Base-by-base conservation (phyloP, 2,113 vertebrate genomes). In the Sterrhoptilus dennistouni region DNA sequence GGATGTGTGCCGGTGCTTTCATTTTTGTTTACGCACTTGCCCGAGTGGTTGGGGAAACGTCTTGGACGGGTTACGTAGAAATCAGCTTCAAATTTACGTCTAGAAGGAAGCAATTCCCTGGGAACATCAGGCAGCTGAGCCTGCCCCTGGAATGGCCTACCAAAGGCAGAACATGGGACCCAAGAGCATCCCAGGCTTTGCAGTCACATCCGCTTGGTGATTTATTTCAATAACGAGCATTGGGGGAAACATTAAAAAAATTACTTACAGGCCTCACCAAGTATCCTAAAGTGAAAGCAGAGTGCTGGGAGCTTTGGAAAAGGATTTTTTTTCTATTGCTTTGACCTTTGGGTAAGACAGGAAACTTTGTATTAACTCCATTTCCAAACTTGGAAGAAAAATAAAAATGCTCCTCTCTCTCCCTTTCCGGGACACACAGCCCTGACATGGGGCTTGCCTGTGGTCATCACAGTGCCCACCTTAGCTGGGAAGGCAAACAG, bases 251-350 rank as follows among this genome's bases (percentile, higher is more conserved):
- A 47, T 95, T 75, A 56, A 63, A 92, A 61, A 92, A 77, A 86
- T 80, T 52, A 53, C 80, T 95, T 93, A 24, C 60, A 89, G 76
- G 80, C 83, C 81, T 92, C 80, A 64, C 49, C 24, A 29, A 81
- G 57, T 74, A 86, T 68, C 85, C 93, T 86, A 56, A 94, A 95
- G 64, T 79, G 92, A 87, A 94, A 93, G 69, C 74, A 69, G 74
- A 70, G 42, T 63, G 21, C 54, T 79, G 49, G 84, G 92, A 95
- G 74, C 68, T 89, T 76, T 71, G 72, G 53, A 59, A 68, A 71
- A 82, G 20, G 40, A 84, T 8, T 27, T 69, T 94, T 94, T 78
- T 91, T 59, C 68, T 88, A 45, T 92, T 95, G 72, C 56, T 89
- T 81, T 89, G 80, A 93, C 86, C 88, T 80, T 65, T 75, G 90